A percentile compares a stretch with the other conserved stretches of the same genome.
Conservation (phyloP, 2,113 vertebrate genomes). For the Ammodytes dubius region DNA sequence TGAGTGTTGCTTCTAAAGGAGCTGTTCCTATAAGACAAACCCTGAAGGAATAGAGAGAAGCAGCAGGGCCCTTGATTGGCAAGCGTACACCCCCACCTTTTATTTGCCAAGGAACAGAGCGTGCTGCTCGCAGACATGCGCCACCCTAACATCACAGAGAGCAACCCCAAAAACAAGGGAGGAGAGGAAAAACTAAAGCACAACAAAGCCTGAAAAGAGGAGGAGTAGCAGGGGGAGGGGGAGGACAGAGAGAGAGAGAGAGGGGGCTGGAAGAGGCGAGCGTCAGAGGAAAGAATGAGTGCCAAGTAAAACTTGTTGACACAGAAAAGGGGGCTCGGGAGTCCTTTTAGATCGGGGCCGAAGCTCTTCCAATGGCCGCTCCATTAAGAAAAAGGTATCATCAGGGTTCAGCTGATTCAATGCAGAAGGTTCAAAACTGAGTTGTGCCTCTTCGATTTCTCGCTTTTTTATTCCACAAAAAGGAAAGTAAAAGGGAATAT, state of each 20-base stretch:
- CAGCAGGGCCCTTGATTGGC: constrained; percentile 76
- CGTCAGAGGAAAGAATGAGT: constrained; percentile 57
- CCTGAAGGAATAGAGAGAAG: constrained; percentile 72
- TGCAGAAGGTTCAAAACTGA: constrained; percentile 1
- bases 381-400: neutral
- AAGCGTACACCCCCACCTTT: constrained; percentile 73
- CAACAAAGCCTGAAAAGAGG: constrained; percentile 73
- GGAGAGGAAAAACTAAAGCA: constrained; percentile 57
- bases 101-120: constrained; percentile 75
- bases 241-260: constrained; percentile 53
- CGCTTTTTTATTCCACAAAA: neutral
- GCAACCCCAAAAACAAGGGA: constrained; percentile 71
- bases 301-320: constrained; percentile 78
- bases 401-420: neutral
- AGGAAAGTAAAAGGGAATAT: neutral
- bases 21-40: constrained; percentile 69
- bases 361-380: constrained; percentile 8
- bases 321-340: constrained; percentile 57
- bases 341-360: constrained; percentile 37
- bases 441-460: neutral
- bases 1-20: constrained; percentile 68
- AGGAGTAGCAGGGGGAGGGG: constrained; percentile 44
- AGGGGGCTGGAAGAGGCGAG: constrained; percentile 65
- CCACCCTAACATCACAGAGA: constrained; percentile 76
- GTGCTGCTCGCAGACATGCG: constrained; percentile 66